Conservation (phyloP, 2,113 vertebrate genomes). For the Leptobrachium ailaonicum region DNA sequence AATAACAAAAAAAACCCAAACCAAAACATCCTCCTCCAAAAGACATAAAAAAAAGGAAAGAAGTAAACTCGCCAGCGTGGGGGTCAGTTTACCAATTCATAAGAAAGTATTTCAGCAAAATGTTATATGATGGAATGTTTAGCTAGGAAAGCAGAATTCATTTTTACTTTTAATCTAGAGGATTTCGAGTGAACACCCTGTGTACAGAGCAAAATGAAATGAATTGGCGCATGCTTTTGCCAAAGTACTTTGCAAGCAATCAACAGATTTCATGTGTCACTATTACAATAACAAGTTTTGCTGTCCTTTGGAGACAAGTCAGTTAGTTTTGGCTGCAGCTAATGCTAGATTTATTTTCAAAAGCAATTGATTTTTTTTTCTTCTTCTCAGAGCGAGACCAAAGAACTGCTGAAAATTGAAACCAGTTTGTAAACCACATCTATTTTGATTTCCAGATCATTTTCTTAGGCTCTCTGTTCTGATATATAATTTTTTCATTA, state of each 20-base stretch:
- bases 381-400: slow-evolving; percentile 21
- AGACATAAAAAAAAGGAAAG: background rate
- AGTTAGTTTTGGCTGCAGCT: slow-evolving; percentile 47
- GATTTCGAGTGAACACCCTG: slow-evolving; percentile 36
- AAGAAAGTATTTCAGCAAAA: background rate
- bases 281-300: slow-evolving; percentile 51
- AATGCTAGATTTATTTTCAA: slow-evolving; percentile 46
- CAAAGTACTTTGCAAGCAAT: slow-evolving; percentile 50
- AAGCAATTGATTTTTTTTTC: slow-evolving; percentile 47
- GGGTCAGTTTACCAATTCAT: background rate
- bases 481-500: background rate
- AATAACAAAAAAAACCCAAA: background rate
- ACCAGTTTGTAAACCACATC: slow-evolving; percentile 44
- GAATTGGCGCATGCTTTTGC: slow-evolving; percentile 43
- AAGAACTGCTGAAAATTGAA: slow-evolving; percentile 46
- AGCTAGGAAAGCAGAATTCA: slow-evolving; percentile 25
- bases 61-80: background rate
- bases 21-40: background rate
- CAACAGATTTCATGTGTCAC: slow-evolving; percentile 50
- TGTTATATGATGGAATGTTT: slow-evolving; percentile 22
- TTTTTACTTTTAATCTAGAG: slow-evolving; percentile 27
- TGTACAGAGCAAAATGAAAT: slow-evolving; percentile 34
- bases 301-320: slow-evolving; percentile 51
- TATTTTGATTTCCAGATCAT: slow-evolving; percentile 27
- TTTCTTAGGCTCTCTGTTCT: slow-evolving; percentile 28